Conservation (phyloP, 2,797 vertebrate genomes). For the Podarcis siculus region DNA sequence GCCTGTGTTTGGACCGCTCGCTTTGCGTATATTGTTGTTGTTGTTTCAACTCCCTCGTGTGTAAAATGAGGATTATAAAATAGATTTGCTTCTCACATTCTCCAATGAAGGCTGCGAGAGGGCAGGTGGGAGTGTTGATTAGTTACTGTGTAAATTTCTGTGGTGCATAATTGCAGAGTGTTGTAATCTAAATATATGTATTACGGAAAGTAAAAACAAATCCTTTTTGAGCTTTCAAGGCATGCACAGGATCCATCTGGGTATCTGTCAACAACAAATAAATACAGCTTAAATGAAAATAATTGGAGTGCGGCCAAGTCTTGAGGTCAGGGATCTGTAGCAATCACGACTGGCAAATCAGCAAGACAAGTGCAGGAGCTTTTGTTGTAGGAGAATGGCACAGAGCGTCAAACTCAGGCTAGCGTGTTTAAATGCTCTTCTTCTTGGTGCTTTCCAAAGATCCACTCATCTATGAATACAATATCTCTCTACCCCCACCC, state of each 20-base stretch:
- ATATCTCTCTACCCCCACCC: neutral
- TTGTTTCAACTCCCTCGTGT: neutral
- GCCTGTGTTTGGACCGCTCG: neutral
- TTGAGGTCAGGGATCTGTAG: slow-evolving; percentile 15
- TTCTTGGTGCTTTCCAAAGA: neutral
- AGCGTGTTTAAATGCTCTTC: neutral
- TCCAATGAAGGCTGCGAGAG: neutral
- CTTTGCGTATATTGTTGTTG: neutral
- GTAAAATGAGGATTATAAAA: neutral
- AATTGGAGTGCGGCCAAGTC: slow-evolving; percentile 5
- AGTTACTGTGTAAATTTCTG: slow-evolving; percentile 12
- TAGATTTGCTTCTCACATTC: neutral
- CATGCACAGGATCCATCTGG: slow-evolving; percentile 18
- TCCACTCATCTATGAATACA: neutral
- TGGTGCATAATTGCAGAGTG: neutral
- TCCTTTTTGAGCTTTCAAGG: slow-evolving; percentile 16
- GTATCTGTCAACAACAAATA: slow-evolving; percentile 18
- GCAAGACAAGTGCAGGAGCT: neutral
- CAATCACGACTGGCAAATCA: neutral
- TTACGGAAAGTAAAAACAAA: neutral
- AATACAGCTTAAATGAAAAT: slow-evolving; percentile 1
- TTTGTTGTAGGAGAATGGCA: neutral
- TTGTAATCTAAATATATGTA: neutral
- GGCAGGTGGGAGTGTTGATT: slow-evolving; percentile 13
- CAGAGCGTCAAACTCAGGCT: neutral